Percentiles rank a stretch among this genome's conserved stretches.
Evolutionary conservation across 2,797 vertebrate species (phyloP).

Genomic region (Mycteria americana): DNA sequence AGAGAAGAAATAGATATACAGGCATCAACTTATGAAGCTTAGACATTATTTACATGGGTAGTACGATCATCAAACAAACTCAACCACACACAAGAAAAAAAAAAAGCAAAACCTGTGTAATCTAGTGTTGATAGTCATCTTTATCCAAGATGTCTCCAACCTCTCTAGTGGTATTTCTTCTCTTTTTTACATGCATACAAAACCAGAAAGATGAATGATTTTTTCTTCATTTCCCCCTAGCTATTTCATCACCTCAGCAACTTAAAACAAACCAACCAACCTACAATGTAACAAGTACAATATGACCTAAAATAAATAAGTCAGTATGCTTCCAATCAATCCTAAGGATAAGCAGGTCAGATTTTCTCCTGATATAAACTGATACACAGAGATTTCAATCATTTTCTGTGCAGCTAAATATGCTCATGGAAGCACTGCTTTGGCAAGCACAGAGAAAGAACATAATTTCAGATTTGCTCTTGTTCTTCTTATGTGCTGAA

Average conservation of each 20-base stretch:
- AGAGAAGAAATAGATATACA: neutral
- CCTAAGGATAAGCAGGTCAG: neutral
- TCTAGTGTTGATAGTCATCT: neutral
- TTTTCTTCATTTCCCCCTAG: neutral
- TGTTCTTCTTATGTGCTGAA: conserved; percentile 11
- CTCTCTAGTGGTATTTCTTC: neutral
- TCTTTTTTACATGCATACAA: neutral
- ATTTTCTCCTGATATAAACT: neutral
- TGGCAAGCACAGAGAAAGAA: neutral
- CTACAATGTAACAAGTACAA: neutral
- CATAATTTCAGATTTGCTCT: conserved; percentile 8
- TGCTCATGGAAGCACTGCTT: neutral
- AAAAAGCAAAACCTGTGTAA: neutral
- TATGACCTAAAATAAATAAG: neutral
- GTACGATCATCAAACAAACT: neutral
- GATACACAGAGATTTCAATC: neutral
- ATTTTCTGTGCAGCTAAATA: neutral
- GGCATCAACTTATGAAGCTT: neutral
- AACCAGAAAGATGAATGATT: neutral
- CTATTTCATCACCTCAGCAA: neutral
- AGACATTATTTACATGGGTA: neutral
- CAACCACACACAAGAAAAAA: neutral
- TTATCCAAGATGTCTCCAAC: neutral
- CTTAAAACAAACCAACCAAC: neutral
- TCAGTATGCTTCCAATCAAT: neutral